Conservation (phyloP, 2,113 vertebrate species). For the Nothocercus julius region DNA sequence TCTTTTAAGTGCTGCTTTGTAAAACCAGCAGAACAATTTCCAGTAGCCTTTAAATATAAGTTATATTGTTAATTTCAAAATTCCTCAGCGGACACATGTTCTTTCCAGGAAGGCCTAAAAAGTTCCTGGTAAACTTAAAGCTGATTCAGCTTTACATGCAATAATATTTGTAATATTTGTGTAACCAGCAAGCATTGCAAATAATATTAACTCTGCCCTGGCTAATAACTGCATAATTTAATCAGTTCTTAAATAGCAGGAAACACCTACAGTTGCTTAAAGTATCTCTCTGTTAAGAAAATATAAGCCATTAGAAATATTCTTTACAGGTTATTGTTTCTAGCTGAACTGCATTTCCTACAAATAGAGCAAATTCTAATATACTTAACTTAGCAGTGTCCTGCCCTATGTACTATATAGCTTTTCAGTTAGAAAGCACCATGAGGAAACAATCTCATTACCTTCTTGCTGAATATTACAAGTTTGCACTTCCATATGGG, state of each 20-base stretch:
- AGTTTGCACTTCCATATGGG: not conserved
- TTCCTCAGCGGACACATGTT: not conserved
- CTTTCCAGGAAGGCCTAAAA: not conserved
- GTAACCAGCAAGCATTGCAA: not conserved
- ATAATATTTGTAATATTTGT: not conserved
- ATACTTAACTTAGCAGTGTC: not conserved
- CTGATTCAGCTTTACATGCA: not conserved
- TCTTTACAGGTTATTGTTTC: not conserved
- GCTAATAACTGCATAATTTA: not conserved
- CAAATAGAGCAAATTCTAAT: not conserved
- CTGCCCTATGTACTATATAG: not conserved
- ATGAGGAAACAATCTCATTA: conserved; percentile 6
- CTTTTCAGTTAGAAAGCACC: conserved; percentile 11
- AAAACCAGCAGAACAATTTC: not conserved
- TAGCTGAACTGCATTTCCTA: not conserved
- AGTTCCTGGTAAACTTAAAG: not conserved
- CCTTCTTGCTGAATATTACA: not conserved
- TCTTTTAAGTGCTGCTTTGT: not conserved
- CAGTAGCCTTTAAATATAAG: not conserved
- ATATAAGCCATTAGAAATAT: not conserved
- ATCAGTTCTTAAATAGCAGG: not conserved
- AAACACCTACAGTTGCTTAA: not conserved
- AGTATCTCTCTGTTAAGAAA: not conserved
- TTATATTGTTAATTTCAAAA: not conserved
- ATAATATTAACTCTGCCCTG: not conserved